Conservation (phyloP, 2,113 vertebrate species). For the Stegastes partitus region DNA sequence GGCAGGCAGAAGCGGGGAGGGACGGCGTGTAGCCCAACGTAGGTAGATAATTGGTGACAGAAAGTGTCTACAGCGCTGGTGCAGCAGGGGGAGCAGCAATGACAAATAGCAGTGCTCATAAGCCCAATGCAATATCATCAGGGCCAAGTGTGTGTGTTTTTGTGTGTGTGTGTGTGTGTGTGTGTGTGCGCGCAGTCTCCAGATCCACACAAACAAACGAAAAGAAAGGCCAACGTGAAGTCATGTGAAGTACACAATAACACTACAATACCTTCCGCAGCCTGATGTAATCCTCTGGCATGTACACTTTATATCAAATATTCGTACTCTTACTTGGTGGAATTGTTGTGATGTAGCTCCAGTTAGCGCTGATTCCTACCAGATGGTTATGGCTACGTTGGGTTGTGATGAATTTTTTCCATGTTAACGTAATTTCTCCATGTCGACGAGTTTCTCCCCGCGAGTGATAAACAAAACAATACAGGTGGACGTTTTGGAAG, state of each 20-base stretch:
- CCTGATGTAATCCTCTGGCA: slow-evolving; percentile 23
- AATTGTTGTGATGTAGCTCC: slow-evolving; percentile 45
- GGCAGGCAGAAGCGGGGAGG: slow-evolving; percentile 34
- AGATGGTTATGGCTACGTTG: slow-evolving; percentile 36
- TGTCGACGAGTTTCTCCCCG: slow-evolving; percentile 2
- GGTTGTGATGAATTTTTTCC: slow-evolving; percentile 17
- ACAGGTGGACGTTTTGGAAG: slow-evolving; percentile 8
- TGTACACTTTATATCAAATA: slow-evolving; percentile 20
- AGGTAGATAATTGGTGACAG: slow-evolving; percentile 68
- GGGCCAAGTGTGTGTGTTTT: not conserved
- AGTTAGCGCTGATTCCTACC: slow-evolving; percentile 47
- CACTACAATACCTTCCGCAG: slow-evolving; percentile 17
- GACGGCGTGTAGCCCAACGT: slow-evolving; percentile 24
- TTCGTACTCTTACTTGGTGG: slow-evolving; percentile 10
- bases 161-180: not conserved
- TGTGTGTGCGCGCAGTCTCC: not conserved
- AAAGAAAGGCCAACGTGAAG: slow-evolving; percentile 25
- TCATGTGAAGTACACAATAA: slow-evolving; percentile 18
- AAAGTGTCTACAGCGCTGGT: slow-evolving; percentile 46
- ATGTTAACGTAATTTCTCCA: slow-evolving; percentile 23
- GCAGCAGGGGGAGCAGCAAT: slow-evolving; percentile 29
- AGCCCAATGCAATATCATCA: slow-evolving; percentile 58
- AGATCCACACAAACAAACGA: slow-evolving; percentile 36
- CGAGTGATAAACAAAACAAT: not conserved
- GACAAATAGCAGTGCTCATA: slow-evolving; percentile 62